Percentiles rank a stretch among this genome's conserved stretches.
These are phyloP conservation scores for Clarias laeviceps DNA, from an alignment of 2,797 vertebrate genomes.

Conservation along the genomic window DNA sequence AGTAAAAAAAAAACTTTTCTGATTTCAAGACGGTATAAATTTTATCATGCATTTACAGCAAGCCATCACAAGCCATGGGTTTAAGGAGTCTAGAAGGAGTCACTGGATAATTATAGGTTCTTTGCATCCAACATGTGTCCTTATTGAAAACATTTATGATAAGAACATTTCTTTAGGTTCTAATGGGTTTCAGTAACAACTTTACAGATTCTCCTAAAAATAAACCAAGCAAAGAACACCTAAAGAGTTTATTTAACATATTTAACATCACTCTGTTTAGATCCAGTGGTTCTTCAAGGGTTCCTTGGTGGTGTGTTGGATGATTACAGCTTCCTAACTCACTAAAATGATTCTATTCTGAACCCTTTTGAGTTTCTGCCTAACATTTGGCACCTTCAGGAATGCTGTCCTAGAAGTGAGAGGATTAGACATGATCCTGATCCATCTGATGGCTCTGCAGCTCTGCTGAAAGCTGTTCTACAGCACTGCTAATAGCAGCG, in stretches of 20 bases:
- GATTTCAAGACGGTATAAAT: background rate
- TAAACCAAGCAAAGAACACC: too few species aligned
- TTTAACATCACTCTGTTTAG: background rate
- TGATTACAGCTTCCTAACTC: background rate
- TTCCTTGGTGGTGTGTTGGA: background rate
- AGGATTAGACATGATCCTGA: too few species aligned
- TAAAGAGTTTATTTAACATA: background rate
- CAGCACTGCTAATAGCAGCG: too few species aligned
- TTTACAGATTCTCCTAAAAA: background rate
- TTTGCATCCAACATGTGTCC: background rate
- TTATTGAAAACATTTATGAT: background rate
- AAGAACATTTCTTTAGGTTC: background rate
- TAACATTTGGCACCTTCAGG: background rate
- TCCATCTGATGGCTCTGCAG: too few species aligned
- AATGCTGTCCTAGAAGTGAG: background rate
- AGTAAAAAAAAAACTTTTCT: background rate
- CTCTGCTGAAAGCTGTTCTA: too few species aligned
- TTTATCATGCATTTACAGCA: background rate
- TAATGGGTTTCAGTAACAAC: background rate
- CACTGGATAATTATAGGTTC: background rate
- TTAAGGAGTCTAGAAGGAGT: background rate
- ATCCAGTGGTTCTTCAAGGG: background rate
- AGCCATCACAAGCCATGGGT: background rate
- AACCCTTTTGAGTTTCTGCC: background rate
- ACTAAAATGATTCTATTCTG: background rate